Percentiles rank a stretch among this genome's conserved stretches.
phyloP scores from a whole-genome alignment of 2,113 vertebrate species.

The Vulpes ferrilata region DNA sequence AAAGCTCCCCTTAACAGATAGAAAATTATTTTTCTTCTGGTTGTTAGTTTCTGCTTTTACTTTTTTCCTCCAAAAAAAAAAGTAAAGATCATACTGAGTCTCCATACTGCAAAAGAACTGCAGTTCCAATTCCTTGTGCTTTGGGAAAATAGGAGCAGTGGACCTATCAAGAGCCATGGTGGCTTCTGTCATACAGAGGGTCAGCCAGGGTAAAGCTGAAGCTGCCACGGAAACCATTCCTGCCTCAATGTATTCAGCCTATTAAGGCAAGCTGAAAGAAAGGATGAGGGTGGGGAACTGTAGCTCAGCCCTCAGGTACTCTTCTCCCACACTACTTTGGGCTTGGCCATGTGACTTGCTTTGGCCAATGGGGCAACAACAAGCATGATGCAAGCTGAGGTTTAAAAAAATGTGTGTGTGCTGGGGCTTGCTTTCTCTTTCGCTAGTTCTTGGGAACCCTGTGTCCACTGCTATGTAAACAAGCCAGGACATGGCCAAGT shows the following conservation, averaged over 20 bases:
- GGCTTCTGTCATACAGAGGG: not conserved
- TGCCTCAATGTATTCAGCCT: not conserved
- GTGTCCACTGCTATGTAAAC: conserved; percentile 43
- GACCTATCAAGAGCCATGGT: not conserved
- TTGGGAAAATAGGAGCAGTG: not conserved
- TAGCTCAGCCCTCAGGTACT: not conserved
- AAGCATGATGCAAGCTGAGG: not conserved
- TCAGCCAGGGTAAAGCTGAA: not conserved
- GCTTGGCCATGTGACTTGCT: not conserved
- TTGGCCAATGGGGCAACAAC: not conserved
- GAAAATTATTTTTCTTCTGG: conserved; percentile 45
- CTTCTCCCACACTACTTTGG: not conserved
- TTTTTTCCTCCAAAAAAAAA: not conserved
- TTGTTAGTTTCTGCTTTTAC: conserved; percentile 46
- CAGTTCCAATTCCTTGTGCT: not conserved
- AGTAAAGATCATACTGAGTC: not conserved
- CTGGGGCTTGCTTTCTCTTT: not conserved
- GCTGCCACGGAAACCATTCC: not conserved
- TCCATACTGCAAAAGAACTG: not conserved
- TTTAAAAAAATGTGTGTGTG: not conserved
- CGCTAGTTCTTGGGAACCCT: not conserved
- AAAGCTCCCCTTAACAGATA: not conserved
- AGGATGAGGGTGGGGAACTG: not conserved
- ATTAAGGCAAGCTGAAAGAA: not conserved
- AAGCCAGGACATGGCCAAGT: not conserved